phyloP scores from a whole-genome alignment of 2,113 vertebrate genomes.

The Kryptolebias marmoratus region DNA sequence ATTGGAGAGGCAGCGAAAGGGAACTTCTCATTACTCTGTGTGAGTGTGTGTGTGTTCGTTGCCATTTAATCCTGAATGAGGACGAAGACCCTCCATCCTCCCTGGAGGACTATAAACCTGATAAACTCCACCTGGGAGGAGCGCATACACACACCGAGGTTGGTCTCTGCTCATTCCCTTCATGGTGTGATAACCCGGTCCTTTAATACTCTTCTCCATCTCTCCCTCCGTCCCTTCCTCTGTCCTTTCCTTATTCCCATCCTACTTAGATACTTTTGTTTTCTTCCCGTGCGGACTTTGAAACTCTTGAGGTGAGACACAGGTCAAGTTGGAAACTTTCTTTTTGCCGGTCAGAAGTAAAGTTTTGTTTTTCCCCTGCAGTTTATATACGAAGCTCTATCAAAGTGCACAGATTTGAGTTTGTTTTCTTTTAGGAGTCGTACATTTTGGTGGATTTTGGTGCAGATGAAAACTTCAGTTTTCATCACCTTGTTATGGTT shows the following conservation, averaged over 20 bases:
- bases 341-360: conserved; percentile 3
- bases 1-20: conserved; percentile 79
- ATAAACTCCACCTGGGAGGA: conserved; percentile 74
- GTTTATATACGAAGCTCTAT: neutral
- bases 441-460: neutral
- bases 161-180: conserved; percentile 65
- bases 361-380: neutral
- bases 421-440: no score
- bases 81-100: conserved; percentile 64
- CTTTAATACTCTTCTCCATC: conserved; percentile 66
- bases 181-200: conserved; percentile 68
- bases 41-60: conserved; percentile 50
- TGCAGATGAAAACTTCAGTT: no score
- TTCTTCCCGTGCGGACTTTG: conserved; percentile 45
- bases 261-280: conserved; percentile 50
- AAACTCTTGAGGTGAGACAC: conserved; percentile 43
- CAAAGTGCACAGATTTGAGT: no score
- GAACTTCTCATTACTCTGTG: conserved; percentile 76
- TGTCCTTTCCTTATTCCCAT: conserved; percentile 38
- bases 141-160: conserved; percentile 35
- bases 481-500: no score
- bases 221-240: conserved; percentile 45
- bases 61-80: conserved; percentile 78
- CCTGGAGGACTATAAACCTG: conserved; percentile 60
- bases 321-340: conserved; percentile 45